Percentiles rank a stretch among this genome's conserved stretches.
These are phyloP conservation scores for Tetheella fluctuosa DNA, from an alignment of 2,888 invertebrate species.

Conservation along the genomic window DNA sequence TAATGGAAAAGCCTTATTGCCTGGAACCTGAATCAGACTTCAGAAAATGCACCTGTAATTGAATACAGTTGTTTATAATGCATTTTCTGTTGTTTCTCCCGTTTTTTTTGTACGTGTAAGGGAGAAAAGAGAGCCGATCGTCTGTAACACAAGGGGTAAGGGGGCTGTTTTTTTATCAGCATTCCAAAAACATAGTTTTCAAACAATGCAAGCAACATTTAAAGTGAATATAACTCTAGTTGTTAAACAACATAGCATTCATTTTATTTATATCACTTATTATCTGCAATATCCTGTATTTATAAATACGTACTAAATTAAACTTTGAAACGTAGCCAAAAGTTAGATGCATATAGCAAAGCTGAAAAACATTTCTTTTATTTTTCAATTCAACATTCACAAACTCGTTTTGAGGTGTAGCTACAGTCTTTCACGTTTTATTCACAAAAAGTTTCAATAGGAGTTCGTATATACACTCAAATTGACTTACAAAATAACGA, in stretches of 20 bases:
- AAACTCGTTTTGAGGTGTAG: conserved; percentile 6
- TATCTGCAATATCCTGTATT: not conserved
- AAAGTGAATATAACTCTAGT: not conserved
- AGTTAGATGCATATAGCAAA: not conserved
- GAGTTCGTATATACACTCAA: conserved; percentile 1
- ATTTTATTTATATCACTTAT: not conserved
- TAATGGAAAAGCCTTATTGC: conserved; percentile 32
- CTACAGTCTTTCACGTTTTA: conserved; percentile 7
- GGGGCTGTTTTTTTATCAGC: too few species aligned
- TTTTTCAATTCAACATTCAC: not conserved
- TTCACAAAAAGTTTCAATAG: not conserved
- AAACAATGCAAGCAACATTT: too few species aligned
- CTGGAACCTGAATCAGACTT: conserved; percentile 11
- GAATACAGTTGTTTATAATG: conserved; percentile 3
- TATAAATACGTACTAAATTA: not conserved
- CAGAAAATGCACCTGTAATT: conserved; percentile 7
- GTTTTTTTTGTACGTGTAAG: too few species aligned
- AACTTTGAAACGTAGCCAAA: not conserved
- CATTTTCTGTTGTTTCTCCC: not conserved
- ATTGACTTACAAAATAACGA: conserved; percentile 6
- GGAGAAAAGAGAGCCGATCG: too few species aligned
- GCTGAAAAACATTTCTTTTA: conserved; percentile 9
- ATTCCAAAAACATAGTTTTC: too few species aligned
- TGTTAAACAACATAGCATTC: not conserved
- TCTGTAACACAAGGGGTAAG: too few species aligned